These are phyloP conservation scores for Alentia gelatinosa DNA, from an alignment of 2,888 invertebrate genomes.

Conservation along the genomic window DNA sequence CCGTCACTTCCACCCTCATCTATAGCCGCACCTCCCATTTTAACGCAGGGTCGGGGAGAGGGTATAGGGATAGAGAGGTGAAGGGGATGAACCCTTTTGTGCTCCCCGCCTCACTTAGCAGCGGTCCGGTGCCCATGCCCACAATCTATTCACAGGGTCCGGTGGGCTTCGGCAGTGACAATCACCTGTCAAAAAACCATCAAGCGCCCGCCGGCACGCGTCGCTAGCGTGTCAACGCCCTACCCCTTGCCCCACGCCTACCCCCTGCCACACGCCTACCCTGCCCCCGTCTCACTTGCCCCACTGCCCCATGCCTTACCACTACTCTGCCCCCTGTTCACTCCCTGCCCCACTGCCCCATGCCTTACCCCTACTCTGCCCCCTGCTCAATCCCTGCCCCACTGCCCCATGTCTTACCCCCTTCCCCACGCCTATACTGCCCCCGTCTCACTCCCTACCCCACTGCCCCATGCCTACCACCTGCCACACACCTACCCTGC, in stretches of 20 bases:
- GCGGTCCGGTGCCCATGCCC: background rate
- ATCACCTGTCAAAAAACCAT: background rate
- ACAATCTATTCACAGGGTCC: background rate
- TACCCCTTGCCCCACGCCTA: too few species aligned
- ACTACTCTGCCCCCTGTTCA: too few species aligned
- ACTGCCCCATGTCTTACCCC: background rate
- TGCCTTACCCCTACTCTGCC: too few species aligned
- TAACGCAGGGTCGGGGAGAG: too few species aligned
- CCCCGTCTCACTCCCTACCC: too few species aligned
- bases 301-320: too few species aligned
- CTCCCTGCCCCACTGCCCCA: too few species aligned
- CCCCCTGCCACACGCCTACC: background rate
- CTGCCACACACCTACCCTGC: too few species aligned
- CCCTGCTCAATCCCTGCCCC: too few species aligned
- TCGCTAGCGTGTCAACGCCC: background rate
- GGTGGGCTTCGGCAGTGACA: background rate
- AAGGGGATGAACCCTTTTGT: background rate
- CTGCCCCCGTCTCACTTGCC: background rate
- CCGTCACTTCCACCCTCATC: too few species aligned
- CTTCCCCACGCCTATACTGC: background rate
- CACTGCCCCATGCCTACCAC: too few species aligned
- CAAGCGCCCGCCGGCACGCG: background rate
- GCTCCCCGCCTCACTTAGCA: background rate
- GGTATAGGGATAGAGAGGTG: background rate
- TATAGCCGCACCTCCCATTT: too few species aligned